A percentile compares a stretch with the other conserved stretches of the same genome.
phyloP scores from a whole-genome alignment of 2,113 vertebrate species.

The Microcebus jonahi region DNA sequence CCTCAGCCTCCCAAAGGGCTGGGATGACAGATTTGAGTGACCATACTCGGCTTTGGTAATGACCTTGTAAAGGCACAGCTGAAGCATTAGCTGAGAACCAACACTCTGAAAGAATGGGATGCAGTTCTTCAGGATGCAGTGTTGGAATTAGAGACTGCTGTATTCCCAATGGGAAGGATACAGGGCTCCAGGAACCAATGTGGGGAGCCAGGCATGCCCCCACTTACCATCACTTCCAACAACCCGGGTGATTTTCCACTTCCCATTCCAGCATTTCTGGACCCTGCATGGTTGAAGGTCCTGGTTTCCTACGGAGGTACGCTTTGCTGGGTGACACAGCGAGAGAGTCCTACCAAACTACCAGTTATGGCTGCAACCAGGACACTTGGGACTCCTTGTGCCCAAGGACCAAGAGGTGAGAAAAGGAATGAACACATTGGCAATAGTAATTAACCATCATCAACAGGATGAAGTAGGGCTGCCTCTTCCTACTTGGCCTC shows the following conservation, averaged over 20 bases:
- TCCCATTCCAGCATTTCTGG: not conserved
- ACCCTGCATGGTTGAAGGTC: not conserved
- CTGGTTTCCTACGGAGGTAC: not conserved
- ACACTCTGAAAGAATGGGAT: not conserved
- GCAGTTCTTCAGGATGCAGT: too few species aligned
- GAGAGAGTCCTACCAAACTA: not conserved
- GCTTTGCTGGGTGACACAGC: not conserved
- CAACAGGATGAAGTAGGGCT: not conserved
- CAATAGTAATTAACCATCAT: not conserved
- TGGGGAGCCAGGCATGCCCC: too few species aligned
- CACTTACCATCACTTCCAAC: not conserved
- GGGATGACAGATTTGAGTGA: too few species aligned
- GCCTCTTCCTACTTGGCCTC: not conserved
- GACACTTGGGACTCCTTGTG: not conserved
- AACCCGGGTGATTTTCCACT: not conserved
- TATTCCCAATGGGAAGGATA: too few species aligned
- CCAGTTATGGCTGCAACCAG: not conserved
- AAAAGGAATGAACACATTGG: not conserved
- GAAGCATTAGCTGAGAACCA: not conserved
- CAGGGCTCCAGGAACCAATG: too few species aligned
- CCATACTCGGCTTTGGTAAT: too few species aligned
- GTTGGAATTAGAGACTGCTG: too few species aligned
- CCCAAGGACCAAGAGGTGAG: not conserved
- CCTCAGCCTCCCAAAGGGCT: too few species aligned
- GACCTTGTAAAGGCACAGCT: not conserved